A percentile compares a stretch with the other conserved stretches of the same genome.
Conservation (phyloP, 1,140 invertebrate species). For the Zaprionus kolodkinae region DNA sequence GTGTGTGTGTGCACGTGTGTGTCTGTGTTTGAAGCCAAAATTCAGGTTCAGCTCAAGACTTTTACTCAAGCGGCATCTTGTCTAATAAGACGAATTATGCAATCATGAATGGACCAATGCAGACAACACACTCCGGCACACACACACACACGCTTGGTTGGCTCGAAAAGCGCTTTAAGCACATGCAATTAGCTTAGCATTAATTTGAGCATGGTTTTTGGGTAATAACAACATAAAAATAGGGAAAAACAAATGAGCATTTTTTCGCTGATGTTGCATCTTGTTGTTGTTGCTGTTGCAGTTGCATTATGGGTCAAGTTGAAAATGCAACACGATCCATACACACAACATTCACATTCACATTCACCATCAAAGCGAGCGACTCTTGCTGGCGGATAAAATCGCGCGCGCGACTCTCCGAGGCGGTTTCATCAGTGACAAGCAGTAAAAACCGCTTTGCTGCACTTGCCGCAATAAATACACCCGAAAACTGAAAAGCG, state of each 20-base stretch:
- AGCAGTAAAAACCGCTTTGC: conserved; percentile 32
- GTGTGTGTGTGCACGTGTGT: conserved; percentile 18
- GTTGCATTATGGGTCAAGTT: conserved; percentile 72
- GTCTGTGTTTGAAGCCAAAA: conserved; percentile 54
- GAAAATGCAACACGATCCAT: conserved; percentile 69
- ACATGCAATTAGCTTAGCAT: conserved; percentile 58
- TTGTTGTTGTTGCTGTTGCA: conserved; percentile 16
- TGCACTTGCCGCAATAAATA: conserved; percentile 36
- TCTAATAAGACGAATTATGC: conserved; percentile 77
- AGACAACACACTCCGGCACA: conserved; percentile 19
- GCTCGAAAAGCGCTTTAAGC: conserved; percentile 18
- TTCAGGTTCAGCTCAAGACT: conserved; percentile 73
- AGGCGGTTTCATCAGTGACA: conserved; percentile 49
- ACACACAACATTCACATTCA: conserved; percentile 20
- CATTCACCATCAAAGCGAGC: conserved; percentile 47
- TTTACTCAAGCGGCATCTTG: conserved; percentile 71
- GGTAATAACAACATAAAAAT: conserved; percentile 7
- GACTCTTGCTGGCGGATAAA: conserved; percentile 55
- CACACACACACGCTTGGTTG: conserved; percentile 5
- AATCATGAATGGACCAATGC: conserved; percentile 45
- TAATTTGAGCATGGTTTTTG: conserved; percentile 19
- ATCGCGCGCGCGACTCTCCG: conserved; percentile 33
- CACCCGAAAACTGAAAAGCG: conserved; percentile 10
- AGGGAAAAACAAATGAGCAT: conserved; percentile 13
- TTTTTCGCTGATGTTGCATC: conserved; percentile 30